These are phyloP conservation scores for Dinomys branickii DNA, from an alignment of 2,113 vertebrate species.

Conservation along the genomic window DNA sequence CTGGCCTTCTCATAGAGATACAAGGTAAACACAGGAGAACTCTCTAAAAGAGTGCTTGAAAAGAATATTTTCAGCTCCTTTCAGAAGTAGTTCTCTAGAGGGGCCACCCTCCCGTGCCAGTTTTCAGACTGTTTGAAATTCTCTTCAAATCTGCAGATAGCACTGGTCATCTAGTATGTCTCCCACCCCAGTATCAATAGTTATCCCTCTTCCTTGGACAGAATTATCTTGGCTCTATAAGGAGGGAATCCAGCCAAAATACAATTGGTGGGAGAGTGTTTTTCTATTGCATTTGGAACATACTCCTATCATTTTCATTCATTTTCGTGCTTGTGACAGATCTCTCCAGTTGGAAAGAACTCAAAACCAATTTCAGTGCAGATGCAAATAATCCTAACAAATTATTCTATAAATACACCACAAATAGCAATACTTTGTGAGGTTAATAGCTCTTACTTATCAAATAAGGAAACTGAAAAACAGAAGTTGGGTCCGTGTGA, in stretches of 20 bases:
- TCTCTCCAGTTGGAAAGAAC: conserved; percentile 78
- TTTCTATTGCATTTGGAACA: conserved; percentile 79
- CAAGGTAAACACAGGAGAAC: neutral
- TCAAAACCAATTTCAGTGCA: conserved; percentile 82
- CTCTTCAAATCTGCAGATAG: conserved; percentile 39
- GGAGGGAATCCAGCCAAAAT: conserved; percentile 72
- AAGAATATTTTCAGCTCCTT: neutral
- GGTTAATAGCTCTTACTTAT: conserved; percentile 79
- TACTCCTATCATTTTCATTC: conserved; percentile 80
- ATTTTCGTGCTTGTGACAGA: conserved; percentile 77
- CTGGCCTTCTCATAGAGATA: neutral
- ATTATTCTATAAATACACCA: conserved; percentile 82
- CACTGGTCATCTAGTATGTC: conserved; percentile 56
- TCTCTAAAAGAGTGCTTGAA: conserved; percentile 25
- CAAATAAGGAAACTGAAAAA: conserved; percentile 75
- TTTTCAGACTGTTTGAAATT: conserved; percentile 44
- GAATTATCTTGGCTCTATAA: conserved; percentile 72
- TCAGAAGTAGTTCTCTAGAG: conserved; percentile 30
- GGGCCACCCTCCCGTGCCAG: neutral
- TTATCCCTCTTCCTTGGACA: conserved; percentile 59
- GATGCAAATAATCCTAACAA: conserved; percentile 83
- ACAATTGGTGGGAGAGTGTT: conserved; percentile 75
- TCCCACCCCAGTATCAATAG: neutral
- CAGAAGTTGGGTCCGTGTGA: conserved; percentile 65
- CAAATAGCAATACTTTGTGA: conserved; percentile 77